Evolutionary conservation across 2,797 vertebrate species (phyloP).

Genomic region (Octomys mimax): DNA sequence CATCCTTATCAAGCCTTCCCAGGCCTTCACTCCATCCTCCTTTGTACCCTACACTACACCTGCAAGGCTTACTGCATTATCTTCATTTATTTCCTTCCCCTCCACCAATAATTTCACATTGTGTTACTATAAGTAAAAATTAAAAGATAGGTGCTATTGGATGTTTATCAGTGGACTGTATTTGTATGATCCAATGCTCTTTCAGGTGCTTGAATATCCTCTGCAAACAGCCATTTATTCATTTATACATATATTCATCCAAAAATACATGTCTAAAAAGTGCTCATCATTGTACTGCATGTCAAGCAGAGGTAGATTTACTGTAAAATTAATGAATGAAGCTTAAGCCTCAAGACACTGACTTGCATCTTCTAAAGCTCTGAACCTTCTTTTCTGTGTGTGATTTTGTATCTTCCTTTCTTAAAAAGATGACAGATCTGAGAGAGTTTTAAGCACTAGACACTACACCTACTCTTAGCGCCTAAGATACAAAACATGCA

Average conservation of each 20-base stretch:
- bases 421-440: background rate
- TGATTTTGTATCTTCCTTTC: background rate
- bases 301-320: background rate
- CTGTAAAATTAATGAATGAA: background rate
- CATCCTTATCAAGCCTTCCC: background rate
- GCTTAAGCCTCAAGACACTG: background rate
- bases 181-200: background rate
- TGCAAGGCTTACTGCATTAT: background rate
- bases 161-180: background rate
- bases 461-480: background rate
- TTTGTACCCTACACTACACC: background rate
- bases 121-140: background rate
- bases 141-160: background rate
- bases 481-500: background rate
- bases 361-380: background rate
- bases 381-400: background rate
- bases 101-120: background rate
- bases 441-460: background rate
- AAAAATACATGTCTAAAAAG: conserved; percentile 8
- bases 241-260: background rate
- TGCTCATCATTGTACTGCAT: background rate
- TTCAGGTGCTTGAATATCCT: background rate
- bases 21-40: background rate
- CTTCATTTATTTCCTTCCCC: background rate
- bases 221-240: background rate